Evolutionary conservation across 2,113 vertebrate species (phyloP).

Genomic region (Jaculus jaculus): DNA sequence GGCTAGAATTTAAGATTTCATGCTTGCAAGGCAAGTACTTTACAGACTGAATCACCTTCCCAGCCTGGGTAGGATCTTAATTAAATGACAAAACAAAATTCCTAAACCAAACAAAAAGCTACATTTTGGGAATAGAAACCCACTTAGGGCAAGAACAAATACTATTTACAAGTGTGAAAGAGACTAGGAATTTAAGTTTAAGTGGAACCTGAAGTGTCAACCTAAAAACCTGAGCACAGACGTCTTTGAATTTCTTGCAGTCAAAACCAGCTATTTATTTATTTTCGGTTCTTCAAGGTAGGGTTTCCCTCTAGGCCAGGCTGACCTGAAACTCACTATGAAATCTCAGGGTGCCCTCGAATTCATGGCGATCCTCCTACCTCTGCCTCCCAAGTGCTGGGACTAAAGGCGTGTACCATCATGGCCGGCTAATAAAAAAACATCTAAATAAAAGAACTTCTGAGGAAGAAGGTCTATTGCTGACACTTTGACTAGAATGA

Average conservation of each 20-base stretch:
- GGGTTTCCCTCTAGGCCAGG: too few species aligned
- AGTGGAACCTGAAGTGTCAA: not conserved
- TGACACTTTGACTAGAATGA: not conserved
- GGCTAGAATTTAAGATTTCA: too few species aligned
- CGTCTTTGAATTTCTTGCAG: not conserved
- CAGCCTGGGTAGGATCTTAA: not conserved
- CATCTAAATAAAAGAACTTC: constrained; percentile 15
- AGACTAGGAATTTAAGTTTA: constrained; percentile 42
- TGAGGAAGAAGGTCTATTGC: constrained; percentile 39
- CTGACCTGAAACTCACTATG: too few species aligned
- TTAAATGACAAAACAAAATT: not conserved
- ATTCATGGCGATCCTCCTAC: too few species aligned
- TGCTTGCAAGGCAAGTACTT: too few species aligned
- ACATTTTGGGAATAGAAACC: constrained; percentile 16
- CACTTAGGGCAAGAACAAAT: constrained; percentile 14
- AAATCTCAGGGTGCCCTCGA: too few species aligned
- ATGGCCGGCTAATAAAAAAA: not conserved
- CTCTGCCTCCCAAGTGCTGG: too few species aligned
- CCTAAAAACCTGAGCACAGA: not conserved
- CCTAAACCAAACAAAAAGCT: not conserved
- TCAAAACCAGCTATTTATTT: not conserved
- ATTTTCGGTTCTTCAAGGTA: too few species aligned
- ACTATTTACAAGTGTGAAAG: constrained; percentile 43
- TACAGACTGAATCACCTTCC: too few species aligned
- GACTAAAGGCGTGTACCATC: too few species aligned